Base-by-base conservation (phyloP, 2,888 invertebrate genomes). In the Tetanocera ferruginea region DNA sequence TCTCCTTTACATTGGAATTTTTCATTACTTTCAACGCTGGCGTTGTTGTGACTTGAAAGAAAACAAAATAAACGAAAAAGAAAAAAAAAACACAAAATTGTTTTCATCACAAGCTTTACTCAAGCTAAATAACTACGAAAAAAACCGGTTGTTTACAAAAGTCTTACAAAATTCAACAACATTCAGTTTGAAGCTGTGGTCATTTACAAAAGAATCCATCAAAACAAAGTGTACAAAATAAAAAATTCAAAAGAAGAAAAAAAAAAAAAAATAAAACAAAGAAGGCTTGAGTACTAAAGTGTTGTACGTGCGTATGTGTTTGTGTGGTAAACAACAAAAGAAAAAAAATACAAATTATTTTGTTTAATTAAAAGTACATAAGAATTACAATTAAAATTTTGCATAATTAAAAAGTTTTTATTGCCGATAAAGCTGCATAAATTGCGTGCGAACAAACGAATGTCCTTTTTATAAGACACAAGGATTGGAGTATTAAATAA, bases 71-170 rank as follows among this genome's bases (percentile, higher is more conserved):
- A 25, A n/a, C n/a, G n/a, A 23, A 43, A n/a, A 52, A 66, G 4
- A 64, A 74, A 52, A 52, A 34, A 19, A 64, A 31, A 72, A 57
- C 37, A 69, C 3, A 64, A 14, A 64, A 64, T 31, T n/a, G 55
- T 19, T n/a, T n/a, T 34, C 34, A 28, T 28, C 11, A 62, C 14
- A 49, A 73, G 62, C 52, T 52, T 14, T 49, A 49, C 73, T 60
- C 17, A 37, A n/a, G 52, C 14, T 23, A 72, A 72, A 55, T 67
- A 55, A 66, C 51, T 62, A 34, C 64, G 51, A 31, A 19, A 43
- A 43, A 74, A 74, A 75, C 67, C 67, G 75, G 75, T 75, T 75
- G 31, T 55, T 37, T 25, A 43, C 43, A 43, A 43, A 43, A 43
- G 11, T 11, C 43, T 43, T 43, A 72, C 71, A 19, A 51, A 70